Base-by-base conservation (phyloP, 30 jellyfish, hydroid and myxozoan species). In the Mastigias papua region DNA sequence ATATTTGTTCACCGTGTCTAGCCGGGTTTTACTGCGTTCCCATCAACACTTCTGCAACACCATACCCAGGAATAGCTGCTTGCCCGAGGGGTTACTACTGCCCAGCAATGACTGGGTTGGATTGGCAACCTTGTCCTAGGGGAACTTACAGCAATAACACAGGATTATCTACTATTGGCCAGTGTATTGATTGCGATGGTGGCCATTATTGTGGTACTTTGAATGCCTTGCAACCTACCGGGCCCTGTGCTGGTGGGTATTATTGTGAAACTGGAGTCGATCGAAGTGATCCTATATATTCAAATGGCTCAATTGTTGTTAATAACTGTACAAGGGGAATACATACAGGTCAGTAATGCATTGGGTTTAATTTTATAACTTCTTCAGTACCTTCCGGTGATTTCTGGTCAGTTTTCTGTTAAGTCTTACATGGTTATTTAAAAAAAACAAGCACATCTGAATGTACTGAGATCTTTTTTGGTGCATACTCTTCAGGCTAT, bases 71-170 rank as follows among this genome's bases (percentile, higher is more conserved):
- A 22, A 86, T 86, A 49, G 60, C 91, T 22, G 50, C 90, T 10
- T 96, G 99, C 78, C 99, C 99, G 2, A 73, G 81, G 5, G 99
- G 99, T 15, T 88, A 31, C 67, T 96, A 90, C 83, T 96, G 99
- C 82, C 99, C 99, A 5, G 63, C 63, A 11, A 57, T 57, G 42
- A 96, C 98, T 48, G 99, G 99, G 8, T 79, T 91, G 46, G 60
- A 96, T 71, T 96, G 99, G 99, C 87, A 77, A 72, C 92, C 99
- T 16, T 96, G 99, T 77, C 98, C 98, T 22, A 76, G 90, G 25
- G 99, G 99, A 31, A 96, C 99, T 8, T 96, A 86, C 84, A 96
- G 99, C 64, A 96, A 96, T 76, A 76, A 30, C 33, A 80, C 98
- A 5, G 98, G 99, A 13, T 49, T 96, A 33, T 88, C 97, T 13